These are phyloP conservation scores for Hydrophis major DNA, from an alignment of 2,797 vertebrate genomes.

Conservation along the genomic window DNA sequence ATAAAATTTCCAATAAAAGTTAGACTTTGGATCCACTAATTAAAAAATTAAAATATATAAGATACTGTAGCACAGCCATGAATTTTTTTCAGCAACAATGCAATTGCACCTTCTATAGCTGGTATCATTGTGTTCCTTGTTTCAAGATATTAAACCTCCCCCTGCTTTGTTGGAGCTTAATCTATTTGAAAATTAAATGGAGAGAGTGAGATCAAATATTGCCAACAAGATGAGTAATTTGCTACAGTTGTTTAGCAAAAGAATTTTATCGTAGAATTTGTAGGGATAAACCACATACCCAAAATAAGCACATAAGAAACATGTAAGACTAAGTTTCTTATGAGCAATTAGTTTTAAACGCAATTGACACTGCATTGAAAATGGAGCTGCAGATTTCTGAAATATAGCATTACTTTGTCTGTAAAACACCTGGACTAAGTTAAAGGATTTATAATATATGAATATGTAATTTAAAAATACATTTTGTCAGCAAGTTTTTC, in stretches of 20 bases:
- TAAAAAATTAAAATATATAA: neutral
- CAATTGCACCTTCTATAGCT: conserved; percentile 5
- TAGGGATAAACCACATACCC: conserved; percentile 10
- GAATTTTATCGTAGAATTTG: conserved; percentile 6
- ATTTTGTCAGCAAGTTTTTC: conserved; percentile 44
- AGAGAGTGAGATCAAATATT: conserved; percentile 27
- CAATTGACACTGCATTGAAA: conserved; percentile 32
- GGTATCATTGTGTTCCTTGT: neutral
- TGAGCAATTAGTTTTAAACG: neutral
- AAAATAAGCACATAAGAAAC: conserved; percentile 25
- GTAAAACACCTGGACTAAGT: conserved; percentile 34
- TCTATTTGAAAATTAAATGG: conserved; percentile 36
- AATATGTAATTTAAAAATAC: conserved; percentile 44
- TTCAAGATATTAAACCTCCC: conserved; percentile 4
- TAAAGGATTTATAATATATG: neutral
- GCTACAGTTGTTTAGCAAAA: conserved; percentile 18
- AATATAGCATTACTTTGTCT: neutral
- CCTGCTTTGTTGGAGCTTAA: conserved; percentile 13
- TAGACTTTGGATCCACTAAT: neutral
- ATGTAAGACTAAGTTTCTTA: conserved; percentile 35
- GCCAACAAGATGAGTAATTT: conserved; percentile 19
- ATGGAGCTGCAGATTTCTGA: conserved; percentile 26
- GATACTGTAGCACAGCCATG: neutral
- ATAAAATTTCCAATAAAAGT: neutral
- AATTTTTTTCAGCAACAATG: conserved; percentile 18